These are phyloP conservation scores for Saimiri boliviensis DNA, from an alignment of 2,113 vertebrate species.

Conservation along the genomic window DNA sequence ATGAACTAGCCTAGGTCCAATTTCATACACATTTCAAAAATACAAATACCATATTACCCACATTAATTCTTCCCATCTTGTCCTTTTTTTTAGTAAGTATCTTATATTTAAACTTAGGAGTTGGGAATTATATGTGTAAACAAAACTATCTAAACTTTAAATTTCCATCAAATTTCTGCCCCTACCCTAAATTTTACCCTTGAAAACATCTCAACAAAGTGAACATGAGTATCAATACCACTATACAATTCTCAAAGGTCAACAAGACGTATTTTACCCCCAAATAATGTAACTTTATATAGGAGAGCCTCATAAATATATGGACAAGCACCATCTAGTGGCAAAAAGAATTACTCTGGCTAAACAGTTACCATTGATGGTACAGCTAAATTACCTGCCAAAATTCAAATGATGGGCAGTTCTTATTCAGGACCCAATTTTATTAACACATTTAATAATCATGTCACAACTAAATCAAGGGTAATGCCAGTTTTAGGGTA, in stretches of 20 bases:
- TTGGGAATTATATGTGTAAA: background rate
- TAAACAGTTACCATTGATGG: background rate
- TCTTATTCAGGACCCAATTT: background rate
- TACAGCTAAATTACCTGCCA: background rate
- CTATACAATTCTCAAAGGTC: slow-evolving; percentile 18
- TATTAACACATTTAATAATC: slow-evolving; percentile 3
- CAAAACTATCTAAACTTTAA: slow-evolving; percentile 32
- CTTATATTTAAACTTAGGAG: background rate
- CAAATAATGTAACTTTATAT: background rate
- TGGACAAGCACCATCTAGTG: slow-evolving; percentile 65
- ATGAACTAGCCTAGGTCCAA: background rate
- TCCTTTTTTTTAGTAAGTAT: background rate
- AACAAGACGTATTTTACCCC: background rate
- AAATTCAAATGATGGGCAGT: background rate
- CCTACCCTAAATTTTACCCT: background rate
- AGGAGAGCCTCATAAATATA: background rate
- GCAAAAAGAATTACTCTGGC: slow-evolving; percentile 22
- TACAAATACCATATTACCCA: background rate
- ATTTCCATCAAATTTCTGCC: background rate
- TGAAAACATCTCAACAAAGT: background rate
- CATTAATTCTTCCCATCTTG: background rate
- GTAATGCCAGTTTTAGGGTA: background rate
- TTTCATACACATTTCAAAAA: background rate
- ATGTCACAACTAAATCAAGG: background rate
- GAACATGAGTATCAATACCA: background rate